Base-by-base conservation (phyloP, 2,113 vertebrate species). In the Merops nubicus region DNA sequence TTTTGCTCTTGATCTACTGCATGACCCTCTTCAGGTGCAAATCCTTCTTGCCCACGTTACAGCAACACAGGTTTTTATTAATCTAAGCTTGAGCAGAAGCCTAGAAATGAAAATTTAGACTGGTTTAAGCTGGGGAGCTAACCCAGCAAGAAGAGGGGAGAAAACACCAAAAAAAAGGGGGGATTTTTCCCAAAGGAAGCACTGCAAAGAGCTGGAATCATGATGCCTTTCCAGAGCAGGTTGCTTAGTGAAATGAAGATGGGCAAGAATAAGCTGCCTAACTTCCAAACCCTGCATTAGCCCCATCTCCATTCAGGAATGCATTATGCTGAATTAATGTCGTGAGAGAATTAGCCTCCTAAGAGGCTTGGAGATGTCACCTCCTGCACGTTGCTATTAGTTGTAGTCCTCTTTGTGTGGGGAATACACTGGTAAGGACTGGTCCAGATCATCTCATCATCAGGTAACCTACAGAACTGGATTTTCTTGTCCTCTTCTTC, bases 301-400 rank as follows among this genome's bases (percentile, higher is more conserved):
- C 76, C 72, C 89, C 0, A 89, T 94, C 95, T 83, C 89, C 88
- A 96, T 97, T 97, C 96, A 93, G 50, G 74, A 81, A 77, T 2
- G 96, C 86, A 92, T 97, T 97, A 94, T 4, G 67, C 26, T 94
- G 90, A 96, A 96, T 97, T 96, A 95, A 94, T 91, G 90, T 92
- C 64, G 94, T 82, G 89, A 85, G 5, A 33, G 96, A 96, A 96
- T 95, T 93, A 96, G 89, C 67, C 88, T 95, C 77, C 65, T 97
- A 97, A 96, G 96, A 97, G 82, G 94, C 95, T 96, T 97, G 95
- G 56, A 45, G 89, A 91, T 85, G 95, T 93, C 94, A 91, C 89
- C 76, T 96, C 83, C 67, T 8, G 2, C 57, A 91, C 88, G 67
- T 15, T 96, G 80, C 83, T 85, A 18, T 92, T 85, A 70, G 96